Base-by-base conservation (phyloP, 2,797 vertebrate species). In the Sebastes cheni region DNA sequence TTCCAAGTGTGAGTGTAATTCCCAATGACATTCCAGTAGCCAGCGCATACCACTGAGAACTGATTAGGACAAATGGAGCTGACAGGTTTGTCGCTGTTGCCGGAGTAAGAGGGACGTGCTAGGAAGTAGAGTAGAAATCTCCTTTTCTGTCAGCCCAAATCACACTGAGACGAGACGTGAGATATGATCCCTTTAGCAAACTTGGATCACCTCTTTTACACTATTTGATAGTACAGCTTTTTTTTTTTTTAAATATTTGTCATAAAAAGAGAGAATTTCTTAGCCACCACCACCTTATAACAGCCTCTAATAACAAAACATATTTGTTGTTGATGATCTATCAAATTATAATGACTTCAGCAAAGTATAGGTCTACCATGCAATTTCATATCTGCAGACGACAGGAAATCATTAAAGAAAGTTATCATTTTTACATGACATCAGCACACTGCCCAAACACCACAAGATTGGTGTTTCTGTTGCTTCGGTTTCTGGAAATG, bases 21-120 rank as follows among this genome's bases (percentile, higher is more conserved):
- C 89, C 78, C 75, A 64, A 39, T 88, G 95, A 92, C 91, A 22
- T 79, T 82, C 86, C 85, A 69, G 90, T 86, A 59, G 83, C 71
- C 50, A 29, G 79, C 86, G 78, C 77, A 74, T 92, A 92, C 82
- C 52, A 70, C 86, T 85, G 89, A 94, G 90, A 69, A 58, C 89
- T 85, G 87, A 93, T 95, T 91, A 93, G 82, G 82, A 87, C 85
- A 84, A 95, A 84, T 69, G 68, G 86, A 93, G 89, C 82, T 92
- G 95, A 95, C 94, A 92, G 91, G 80, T 90, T 93, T 77, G 84
- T 86, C 72, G 66, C 86, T 85, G 82, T 80, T 85, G 71, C 64
- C 61, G 4, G 52, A 83, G 79, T 76, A 67, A 79, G 78, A 67
- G 66, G 68, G 79, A 79, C 69, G 50, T 50, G 75, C 68, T 18